Evolutionary conservation across 1,140 invertebrate genomes (phyloP), one percentile per base, ranked within the genome.

Genomic region (Zaprionus tsacasi): DNA sequence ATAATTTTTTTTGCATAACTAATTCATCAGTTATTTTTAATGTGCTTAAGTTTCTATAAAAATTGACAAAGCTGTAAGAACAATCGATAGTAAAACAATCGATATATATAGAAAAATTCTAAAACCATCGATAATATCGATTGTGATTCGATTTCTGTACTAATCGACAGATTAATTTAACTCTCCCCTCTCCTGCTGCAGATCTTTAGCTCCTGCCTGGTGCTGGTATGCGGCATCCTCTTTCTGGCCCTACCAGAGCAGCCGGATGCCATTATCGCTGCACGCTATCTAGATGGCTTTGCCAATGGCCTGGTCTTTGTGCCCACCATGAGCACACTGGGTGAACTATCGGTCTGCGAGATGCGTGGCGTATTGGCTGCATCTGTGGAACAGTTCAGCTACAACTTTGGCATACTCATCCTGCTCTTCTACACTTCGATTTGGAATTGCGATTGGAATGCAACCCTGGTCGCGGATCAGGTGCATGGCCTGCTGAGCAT

Each of bases 301-400:
- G 91, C 91, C 56, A 81, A 89, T 45, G 91, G 91, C 0, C 27
- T 92, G 21, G 68, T 87, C 11, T 86, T 92, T 45, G 87, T 86
- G n/a, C 81, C 91, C 10, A 77, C 78, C 2, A 17, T 92, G 10
- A 80, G 80, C 36, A 69, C 76, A 0, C 79, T 81, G 12, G 91
- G 91, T 0, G 91, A 92, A 61, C 67, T 92, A 6, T 76, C 72
- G 0, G 82, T 82, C 0, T 67, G 57, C 5, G 54, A 35, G 33
- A 69, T 74, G 30, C 81, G 91, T 0, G 91, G 91, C 0, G 35
- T 89, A 11, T 27, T 81, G 38, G 75, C 83, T 7, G 61, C 78
- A 0, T 48, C 66, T 1, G 58, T 92, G 25, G 91, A 91, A 13
- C 76, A 87, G 25, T 36, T 92, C 11, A 78, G 72, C 74, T 77